A percentile compares a stretch with the other conserved stretches of the same genome.
Conservation (phyloP, 2,797 vertebrate genomes). For the Propithecus perrieri region DNA sequence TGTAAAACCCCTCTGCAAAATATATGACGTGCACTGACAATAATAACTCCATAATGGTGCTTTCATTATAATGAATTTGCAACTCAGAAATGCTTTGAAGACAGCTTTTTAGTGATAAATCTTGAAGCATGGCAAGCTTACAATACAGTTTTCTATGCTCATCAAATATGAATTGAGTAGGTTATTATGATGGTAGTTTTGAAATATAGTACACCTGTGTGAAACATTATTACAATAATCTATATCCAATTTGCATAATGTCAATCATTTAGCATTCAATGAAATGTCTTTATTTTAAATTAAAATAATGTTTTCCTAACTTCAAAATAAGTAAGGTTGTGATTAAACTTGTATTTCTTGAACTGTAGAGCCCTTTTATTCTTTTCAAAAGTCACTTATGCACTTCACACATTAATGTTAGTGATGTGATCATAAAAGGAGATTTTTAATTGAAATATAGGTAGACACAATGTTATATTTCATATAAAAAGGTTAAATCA, state of each 20-base stretch:
- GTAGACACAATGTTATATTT: not conserved
- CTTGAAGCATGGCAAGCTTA: slow-evolving; percentile 22
- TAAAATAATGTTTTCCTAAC: slow-evolving; percentile 58
- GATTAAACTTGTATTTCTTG: slow-evolving; percentile 32
- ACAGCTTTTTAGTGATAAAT: slow-evolving; percentile 9
- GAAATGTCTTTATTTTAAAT: slow-evolving; percentile 60
- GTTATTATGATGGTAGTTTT: slow-evolving; percentile 37
- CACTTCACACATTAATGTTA: not conserved
- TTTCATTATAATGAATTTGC: slow-evolving; percentile 55
- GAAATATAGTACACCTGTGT: slow-evolving; percentile 56
- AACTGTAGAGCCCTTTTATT: not conserved
- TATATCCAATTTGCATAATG: slow-evolving; percentile 62
- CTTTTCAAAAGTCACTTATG: not conserved
- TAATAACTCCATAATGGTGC: not conserved
- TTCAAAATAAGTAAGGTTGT: slow-evolving; percentile 7
- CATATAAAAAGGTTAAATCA: not conserved
- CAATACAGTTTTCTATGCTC: slow-evolving; percentile 19
- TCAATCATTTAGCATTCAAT: slow-evolving; percentile 73
- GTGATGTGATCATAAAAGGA: not conserved
- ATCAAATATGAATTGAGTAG: slow-evolving; percentile 40
- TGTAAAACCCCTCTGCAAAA: not conserved
- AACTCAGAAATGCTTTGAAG: slow-evolving; percentile 37
- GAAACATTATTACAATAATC: slow-evolving; percentile 59
- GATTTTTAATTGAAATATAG: not conserved
- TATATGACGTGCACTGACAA: not conserved